Percentiles rank a stretch among this genome's conserved stretches.
These are phyloP conservation scores for Papilio polyxenes DNA, from an alignment of 1,140 invertebrate species.

Conservation along the genomic window DNA sequence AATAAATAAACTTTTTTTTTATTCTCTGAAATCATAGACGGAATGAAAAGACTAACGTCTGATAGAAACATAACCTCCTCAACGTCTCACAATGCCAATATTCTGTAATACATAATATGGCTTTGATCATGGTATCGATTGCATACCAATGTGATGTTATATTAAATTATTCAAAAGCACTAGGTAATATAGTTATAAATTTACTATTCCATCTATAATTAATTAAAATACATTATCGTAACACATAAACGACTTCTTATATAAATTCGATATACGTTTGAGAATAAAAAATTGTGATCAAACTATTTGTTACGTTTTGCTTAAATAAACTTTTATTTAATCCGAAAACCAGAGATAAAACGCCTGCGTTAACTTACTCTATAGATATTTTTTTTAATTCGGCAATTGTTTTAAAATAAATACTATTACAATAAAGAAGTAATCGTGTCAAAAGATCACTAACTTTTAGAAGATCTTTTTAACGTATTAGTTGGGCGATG, in stretches of 20 bases:
- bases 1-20: no score
- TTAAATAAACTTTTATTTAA: no score
- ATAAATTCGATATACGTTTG: no score
- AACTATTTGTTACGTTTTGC: no score
- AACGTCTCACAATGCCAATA: not conserved
- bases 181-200: conserved; percentile 7
- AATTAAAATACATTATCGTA: not conserved
- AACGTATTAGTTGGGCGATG: no score
- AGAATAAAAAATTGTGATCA: no score
- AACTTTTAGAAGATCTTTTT: no score
- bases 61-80: not conserved
- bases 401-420: not conserved
- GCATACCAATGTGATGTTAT: conserved; percentile 36
- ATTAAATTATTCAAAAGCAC: conserved; percentile 13
- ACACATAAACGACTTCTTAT: no score
- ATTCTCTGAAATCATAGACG: no score
- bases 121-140: conserved; percentile 29
- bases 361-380: not conserved
- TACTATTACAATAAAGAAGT: not conserved
- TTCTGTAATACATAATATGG: not conserved
- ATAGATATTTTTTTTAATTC: not conserved
- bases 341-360: not conserved
- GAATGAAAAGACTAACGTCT: not conserved
- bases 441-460: not conserved
- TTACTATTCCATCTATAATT: not conserved